Evolutionary conservation across 1,140 invertebrate genomes (phyloP), one percentile per base, ranked within the genome.

Genomic region (Rhagoletis zephyria): DNA sequence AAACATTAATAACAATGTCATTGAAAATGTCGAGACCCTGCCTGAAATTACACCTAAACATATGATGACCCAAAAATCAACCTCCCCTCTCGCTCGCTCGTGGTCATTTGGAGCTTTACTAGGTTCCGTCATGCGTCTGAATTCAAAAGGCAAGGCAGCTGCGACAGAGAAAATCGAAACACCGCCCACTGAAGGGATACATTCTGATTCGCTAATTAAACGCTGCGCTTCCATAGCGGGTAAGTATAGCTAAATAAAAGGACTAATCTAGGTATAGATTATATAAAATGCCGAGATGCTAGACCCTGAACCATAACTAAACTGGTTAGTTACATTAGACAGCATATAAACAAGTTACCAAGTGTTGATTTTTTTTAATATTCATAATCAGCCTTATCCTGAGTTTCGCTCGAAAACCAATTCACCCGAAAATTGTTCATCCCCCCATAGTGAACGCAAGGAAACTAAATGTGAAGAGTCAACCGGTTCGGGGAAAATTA

Each of bases 161-260:
- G 59, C 65, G 0, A 9, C 7, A 3, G 64, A 88, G 30, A 88
- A 87, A 63, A 70, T 64, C 51, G 19, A 70, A 16, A 56, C 40
- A 14, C 40, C 56, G 9, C 3, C 77, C 6, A 5, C 12, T 42
- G 42, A n/a, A 10, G 59, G 81, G 65, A 30, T 42, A 40, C 63
- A 85, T 64, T 87, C 85, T 2, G 89, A 89, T 9, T 92, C 91
- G 0, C 74, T 92, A 0, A 90, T 92, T 42, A 89, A 89, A 45
- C 90, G 91, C 12, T 92, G 91, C 67, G 91, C 91, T 19, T 92
- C 91, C 59, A 91, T 92, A 85, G 91, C 91, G 9, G 88, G 88
- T 89, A 86, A 64, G 51, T 74, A n/a, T 30, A 30, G 30, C 30
- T 30, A 30, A 30, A 30, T 30, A 30, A 30, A 30, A 30, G 0